These are phyloP conservation scores for Amblyjoppa fuscipennis DNA, from an alignment of 2,888 invertebrate species.

Conservation along the genomic window DNA sequence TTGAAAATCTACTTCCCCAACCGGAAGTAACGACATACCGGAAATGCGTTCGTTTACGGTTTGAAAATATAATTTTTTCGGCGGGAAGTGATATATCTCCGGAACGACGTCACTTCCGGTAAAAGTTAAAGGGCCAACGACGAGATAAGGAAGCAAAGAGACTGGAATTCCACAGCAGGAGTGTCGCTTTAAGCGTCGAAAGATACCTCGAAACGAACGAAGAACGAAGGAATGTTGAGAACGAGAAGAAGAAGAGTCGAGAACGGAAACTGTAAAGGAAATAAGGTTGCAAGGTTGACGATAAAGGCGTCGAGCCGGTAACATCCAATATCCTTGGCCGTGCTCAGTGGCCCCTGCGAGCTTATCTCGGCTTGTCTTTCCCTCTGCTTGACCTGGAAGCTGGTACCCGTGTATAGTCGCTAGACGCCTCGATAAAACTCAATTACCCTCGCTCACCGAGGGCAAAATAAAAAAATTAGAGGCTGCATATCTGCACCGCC, in stretches of 20 bases:
- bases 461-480: slow-evolving; percentile 19
- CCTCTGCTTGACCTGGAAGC: slow-evolving; percentile 18
- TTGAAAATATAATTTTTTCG: too few species aligned
- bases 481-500: background rate
- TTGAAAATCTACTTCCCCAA: too few species aligned
- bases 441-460: slow-evolving; percentile 33
- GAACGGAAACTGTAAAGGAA: slow-evolving; percentile 25
- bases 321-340: slow-evolving; percentile 58
- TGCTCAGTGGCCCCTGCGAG: slow-evolving; percentile 35
- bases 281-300: slow-evolving; percentile 9
- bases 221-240: background rate
- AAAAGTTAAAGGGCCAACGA: background rate
- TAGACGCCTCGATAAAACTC: slow-evolving; percentile 39
- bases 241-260: background rate
- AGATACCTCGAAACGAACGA: background rate
- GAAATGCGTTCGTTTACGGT: too few species aligned
- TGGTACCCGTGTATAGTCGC: background rate
- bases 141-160: background rate
- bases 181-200: background rate
- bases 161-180: background rate
- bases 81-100: too few species aligned
- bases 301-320: slow-evolving; percentile 47
- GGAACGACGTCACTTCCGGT: background rate
- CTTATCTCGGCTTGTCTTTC: slow-evolving; percentile 51
- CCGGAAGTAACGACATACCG: too few species aligned